These are phyloP conservation scores for Lysandra coridon DNA, from an alignment of 2,888 invertebrate genomes.

Conservation along the genomic window DNA sequence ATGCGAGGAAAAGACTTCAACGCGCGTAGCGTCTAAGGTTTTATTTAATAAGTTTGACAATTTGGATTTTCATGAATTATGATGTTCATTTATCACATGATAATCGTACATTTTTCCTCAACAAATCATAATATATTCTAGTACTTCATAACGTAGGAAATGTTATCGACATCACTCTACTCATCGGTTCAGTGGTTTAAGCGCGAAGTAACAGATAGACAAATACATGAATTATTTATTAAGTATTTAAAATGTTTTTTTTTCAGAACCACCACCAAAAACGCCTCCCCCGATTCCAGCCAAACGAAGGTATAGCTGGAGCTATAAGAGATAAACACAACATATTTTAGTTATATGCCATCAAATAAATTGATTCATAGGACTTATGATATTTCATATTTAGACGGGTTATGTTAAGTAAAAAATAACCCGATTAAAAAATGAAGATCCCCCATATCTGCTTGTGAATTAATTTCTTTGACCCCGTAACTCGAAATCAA, in stretches of 20 bases:
- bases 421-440: not conserved
- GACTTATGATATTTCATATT: not conserved
- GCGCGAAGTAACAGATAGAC: not conserved
- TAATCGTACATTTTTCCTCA: too few relatives aligned
- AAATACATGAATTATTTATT: not conserved
- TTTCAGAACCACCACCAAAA: constrained; percentile 20
- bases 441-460: not conserved
- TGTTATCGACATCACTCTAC: not conserved
- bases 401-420: not conserved
- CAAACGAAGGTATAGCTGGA: constrained; percentile 13
- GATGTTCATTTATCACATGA: too few relatives aligned
- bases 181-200: not conserved
- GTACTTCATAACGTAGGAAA: too few relatives aligned
- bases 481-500: not conserved
- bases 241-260: not conserved
- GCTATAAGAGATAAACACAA: not conserved
- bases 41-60: too few relatives aligned
- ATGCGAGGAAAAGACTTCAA: too few relatives aligned
- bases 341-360: not conserved
- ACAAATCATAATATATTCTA: too few relatives aligned
- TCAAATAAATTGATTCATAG: not conserved
- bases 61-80: too few relatives aligned
- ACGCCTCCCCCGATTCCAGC: not conserved
- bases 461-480: too few relatives aligned
- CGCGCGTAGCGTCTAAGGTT: too few relatives aligned